Base-by-base conservation (phyloP, 2,113 vertebrate genomes). In the Anhinga rufa region DNA sequence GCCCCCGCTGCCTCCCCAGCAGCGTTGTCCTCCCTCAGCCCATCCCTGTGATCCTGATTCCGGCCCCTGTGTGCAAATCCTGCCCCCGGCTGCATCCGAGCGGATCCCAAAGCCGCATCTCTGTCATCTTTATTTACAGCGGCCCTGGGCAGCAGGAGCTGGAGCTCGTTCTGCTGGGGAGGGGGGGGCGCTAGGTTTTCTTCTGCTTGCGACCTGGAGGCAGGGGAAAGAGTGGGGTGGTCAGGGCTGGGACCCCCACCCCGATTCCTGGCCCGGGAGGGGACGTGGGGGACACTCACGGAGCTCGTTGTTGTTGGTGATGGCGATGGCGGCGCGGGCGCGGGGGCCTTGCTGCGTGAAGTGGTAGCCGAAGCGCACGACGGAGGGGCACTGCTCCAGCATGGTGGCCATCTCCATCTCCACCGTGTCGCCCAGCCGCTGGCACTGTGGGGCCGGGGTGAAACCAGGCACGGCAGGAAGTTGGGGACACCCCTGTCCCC, bases 391-490 rank as follows among this genome's bases (percentile, higher is more conserved):
- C 82, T 98, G 99, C 97, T 99, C 99, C 89, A 99, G 93, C 98
- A 99, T 98, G 26, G 98, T 93, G 34, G 99, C 99, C 96, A 99
- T 99, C 97, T 99, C 99, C 99, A 99, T 99, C 97, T 99, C 99
- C 69, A 99, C 98, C 0, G 98, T 98, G 84, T 99, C 99, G 0
- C 99, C 99, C 40, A 99, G 97, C 86, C 98, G 98, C 93, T 99
- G 99, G 91, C 99, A 98, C 99, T 99, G 97, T 10, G 2, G 20
- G 40, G 13, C 7, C 6, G 0, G 8, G 10, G 28, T 4, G 15
- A 51, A 6, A 19, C 8, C 3, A 1, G 31, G 46, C 11, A 8
- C 17, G 0, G 9, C 0, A 3, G 44, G 78, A 10, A 3, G 20
- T 9, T 20, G 7, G 78, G 48, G 51, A 54, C 51, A 15, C 10